Evolutionary conservation across 2,113 vertebrate species (phyloP).

Genomic region (Leptobrachium ailaonicum): DNA sequence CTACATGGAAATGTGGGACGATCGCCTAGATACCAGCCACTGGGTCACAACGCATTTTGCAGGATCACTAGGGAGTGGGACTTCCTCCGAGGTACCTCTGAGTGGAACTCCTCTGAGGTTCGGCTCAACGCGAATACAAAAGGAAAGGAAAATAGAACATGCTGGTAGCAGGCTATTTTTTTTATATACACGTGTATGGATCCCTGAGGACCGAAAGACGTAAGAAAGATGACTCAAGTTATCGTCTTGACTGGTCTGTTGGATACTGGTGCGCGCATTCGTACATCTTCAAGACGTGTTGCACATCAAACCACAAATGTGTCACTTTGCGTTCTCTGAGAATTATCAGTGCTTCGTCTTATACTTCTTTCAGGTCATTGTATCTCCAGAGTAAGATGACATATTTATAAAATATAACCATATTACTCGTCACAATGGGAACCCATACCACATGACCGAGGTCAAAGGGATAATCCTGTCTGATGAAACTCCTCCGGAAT

Average conservation of each 20-base stretch:
- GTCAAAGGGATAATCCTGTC: too few species aligned
- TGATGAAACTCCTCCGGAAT: too few species aligned
- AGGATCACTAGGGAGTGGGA: background rate
- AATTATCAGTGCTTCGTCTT: background rate
- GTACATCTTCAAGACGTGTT: background rate
- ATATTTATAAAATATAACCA: too few species aligned
- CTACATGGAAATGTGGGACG: too few species aligned
- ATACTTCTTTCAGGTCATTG: too few species aligned
- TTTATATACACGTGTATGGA: conserved; percentile 3
- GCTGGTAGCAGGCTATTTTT: conserved; percentile 1
- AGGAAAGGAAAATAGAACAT: background rate
- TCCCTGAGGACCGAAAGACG: conserved; percentile 19
- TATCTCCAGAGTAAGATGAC: too few species aligned
- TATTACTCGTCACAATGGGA: too few species aligned
- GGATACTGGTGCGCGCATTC: background rate
- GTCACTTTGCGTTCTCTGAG: background rate
- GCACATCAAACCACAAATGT: background rate
- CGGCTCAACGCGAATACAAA: background rate
- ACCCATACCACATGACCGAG: too few species aligned
- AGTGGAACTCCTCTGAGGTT: conserved; percentile 4
- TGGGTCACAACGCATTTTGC: background rate
- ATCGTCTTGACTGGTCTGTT: conserved; percentile 5
- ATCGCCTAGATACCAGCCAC: too few species aligned
- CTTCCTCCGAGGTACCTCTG: background rate
- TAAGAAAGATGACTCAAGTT: conserved; percentile 22